A percentile compares a stretch with the other conserved stretches of the same genome.
Conservation (phyloP, 1,140 invertebrate genomes). For the Agrypnia vestita region DNA sequence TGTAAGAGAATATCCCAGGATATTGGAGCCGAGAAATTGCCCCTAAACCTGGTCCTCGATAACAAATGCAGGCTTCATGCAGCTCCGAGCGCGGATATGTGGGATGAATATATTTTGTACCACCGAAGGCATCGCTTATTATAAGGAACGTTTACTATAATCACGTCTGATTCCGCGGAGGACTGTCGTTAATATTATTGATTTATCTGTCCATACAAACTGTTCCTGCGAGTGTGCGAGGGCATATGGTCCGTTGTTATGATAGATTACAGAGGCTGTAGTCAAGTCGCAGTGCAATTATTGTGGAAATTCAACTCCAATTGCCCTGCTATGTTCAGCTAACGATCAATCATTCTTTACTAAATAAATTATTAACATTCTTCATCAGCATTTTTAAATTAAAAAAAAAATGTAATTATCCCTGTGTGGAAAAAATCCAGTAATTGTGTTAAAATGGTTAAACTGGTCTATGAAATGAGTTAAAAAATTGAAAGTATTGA, state of each 20-base stretch:
- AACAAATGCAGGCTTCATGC: constrained; percentile 27
- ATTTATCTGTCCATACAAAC: constrained; percentile 33
- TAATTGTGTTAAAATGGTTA: no score
- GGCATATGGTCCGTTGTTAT: neutral
- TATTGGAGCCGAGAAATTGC: neutral
- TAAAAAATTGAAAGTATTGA: no score
- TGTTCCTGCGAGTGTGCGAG: neutral
- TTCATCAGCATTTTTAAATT: no score
- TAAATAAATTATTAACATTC: no score
- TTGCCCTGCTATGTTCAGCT: no score
- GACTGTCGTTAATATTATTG: constrained; percentile 33
- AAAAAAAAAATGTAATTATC: no score
- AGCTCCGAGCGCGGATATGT: neutral
- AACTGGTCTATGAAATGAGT: no score
- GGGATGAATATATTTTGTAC: constrained; percentile 21
- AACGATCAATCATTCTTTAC: no score
- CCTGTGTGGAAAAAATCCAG: no score
- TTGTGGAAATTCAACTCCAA: neutral
- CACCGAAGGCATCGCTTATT: constrained; percentile 4
- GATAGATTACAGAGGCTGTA: neutral
- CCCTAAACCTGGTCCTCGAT: constrained; percentile 17
- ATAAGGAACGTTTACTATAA: constrained; percentile 37
- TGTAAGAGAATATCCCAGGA: no score
- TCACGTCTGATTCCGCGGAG: constrained; percentile 7
- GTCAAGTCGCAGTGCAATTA: no score